Percentiles rank a stretch among this genome's conserved stretches.
Evolutionary conservation across 1,140 invertebrate genomes (phyloP).

Genomic region (Eurytemora carolleeae): DNA sequence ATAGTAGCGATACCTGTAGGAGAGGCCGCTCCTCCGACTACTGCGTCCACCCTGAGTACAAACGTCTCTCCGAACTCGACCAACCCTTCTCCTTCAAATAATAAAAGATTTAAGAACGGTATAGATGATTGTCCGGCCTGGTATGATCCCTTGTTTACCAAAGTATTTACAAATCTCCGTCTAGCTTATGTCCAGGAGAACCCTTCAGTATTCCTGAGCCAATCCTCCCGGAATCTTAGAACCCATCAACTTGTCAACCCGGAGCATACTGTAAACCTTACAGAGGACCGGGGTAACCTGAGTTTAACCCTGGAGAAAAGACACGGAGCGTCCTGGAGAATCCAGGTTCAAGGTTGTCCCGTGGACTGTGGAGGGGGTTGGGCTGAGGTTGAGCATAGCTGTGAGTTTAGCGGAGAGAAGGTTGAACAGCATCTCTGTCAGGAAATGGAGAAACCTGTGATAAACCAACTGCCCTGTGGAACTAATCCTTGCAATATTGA

Average conservation of each 20-base stretch:
- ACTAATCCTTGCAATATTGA: too few species aligned
- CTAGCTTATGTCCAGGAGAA: not conserved
- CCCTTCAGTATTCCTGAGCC: too few species aligned
- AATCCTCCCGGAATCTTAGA: not conserved
- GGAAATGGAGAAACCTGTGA: too few species aligned
- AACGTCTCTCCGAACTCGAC: not conserved
- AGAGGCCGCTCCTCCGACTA: not conserved
- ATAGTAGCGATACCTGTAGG: not conserved
- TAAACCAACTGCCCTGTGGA: too few species aligned
- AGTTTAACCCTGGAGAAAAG: too few species aligned
- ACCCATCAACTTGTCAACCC: not conserved
- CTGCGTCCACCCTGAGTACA: not conserved
- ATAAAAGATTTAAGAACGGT: not conserved
- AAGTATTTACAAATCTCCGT: conserved; percentile 1
- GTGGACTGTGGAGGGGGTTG: not conserved
- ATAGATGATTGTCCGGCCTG: conserved; percentile 10
- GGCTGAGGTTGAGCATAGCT: too few species aligned
- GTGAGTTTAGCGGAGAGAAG: too few species aligned
- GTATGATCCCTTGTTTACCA: conserved; percentile 13
- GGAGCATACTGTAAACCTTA: not conserved
- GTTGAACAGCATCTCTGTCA: too few species aligned
- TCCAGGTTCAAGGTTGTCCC: conserved; percentile 14
- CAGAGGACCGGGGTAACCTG: too few species aligned
- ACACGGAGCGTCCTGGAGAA: not conserved
- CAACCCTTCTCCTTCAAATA: not conserved